Conservation (phyloP, 2,797 vertebrate species). For the Euthynnus affinis region DNA sequence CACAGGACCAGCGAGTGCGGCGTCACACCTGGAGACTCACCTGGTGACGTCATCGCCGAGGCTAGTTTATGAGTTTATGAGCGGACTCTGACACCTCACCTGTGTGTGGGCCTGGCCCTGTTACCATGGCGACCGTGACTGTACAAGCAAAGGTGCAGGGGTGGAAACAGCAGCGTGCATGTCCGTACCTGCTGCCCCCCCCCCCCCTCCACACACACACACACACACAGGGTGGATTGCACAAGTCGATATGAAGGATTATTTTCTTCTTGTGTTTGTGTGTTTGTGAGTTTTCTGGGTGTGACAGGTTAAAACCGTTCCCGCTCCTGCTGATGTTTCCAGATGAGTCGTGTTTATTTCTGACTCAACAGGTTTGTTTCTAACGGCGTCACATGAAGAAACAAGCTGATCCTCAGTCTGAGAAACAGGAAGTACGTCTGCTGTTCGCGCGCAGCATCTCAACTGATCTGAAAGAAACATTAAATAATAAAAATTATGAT, state of each 20-base stretch:
- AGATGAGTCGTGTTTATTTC: too few species aligned
- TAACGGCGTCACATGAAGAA: too few species aligned
- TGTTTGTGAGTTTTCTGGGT: neutral
- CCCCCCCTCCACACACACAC: neutral
- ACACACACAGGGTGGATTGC: neutral
- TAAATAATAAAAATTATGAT: too few species aligned
- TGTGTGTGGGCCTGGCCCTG: constrained; percentile 43
- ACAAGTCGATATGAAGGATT: neutral
- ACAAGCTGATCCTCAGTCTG: too few species aligned
- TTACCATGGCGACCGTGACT: constrained; percentile 50
- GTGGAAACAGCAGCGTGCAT: constrained; percentile 30
- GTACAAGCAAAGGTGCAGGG: constrained; percentile 38
- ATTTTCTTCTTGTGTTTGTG: neutral
- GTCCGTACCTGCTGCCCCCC: constrained; percentile 47
- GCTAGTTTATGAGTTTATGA: constrained; percentile 45
- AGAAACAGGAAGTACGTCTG: too few species aligned
- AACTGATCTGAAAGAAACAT: too few species aligned
- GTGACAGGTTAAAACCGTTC: too few species aligned
- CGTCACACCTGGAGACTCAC: constrained; percentile 40
- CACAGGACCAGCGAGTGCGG: neutral
- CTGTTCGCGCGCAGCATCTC: too few species aligned
- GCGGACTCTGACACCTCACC: constrained; percentile 56
- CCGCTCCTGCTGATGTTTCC: too few species aligned
- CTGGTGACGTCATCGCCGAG: constrained; percentile 44
- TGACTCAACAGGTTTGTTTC: too few species aligned